Evolutionary conservation across 2,113 vertebrate genomes (phyloP), one percentile per base, ranked within the genome.

Genomic region (Machaerirhynchus nigripectus): DNA sequence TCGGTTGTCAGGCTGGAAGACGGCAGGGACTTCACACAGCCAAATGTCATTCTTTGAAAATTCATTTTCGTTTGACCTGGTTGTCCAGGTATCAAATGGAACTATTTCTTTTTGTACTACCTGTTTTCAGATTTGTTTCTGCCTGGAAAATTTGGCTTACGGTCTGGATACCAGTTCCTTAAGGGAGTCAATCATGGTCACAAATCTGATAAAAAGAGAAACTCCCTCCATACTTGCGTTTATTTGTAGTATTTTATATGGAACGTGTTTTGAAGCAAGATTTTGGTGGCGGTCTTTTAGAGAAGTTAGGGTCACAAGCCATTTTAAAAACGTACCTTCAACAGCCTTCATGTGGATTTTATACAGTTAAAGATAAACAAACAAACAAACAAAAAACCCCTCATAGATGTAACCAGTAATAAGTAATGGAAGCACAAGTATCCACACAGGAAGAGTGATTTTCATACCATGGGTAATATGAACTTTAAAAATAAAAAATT

Each of bases 241-340:
- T 68, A 11, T 50, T 79, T 50, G 42, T 33, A 33, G 16, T 35
- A 15, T 55, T 89, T 77, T 67, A 24, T 44, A 39, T 40, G 13
- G 22, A 57, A 10, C 0, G 0, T 63, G 17, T 71, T 78, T 46
- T 77, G 27, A 78, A 33, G 35, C 35, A 69, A 60, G 21, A 1
- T 92, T 94, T 89, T 82, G 30, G 16, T 53, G 13, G 5, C 73
- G 28, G 7, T 35, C 20, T 84, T 73, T 23, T 20, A 53, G 17
- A 14, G 13, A 9, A 68, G 6, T 55, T 78, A 24, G 8, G 11
- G 7, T 74, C 37, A 91, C 27, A 80, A 40, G 13, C 8, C 1
- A 22, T 55, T 83, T 67, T 12, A n/a, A 52, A 86, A 80, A 56
- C 7, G 13, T 19, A 30, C 30, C 5, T 75, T 18, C 15, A 65